Evolutionary conservation across 2,797 vertebrate species (phyloP), one percentile per base, ranked within the genome.

Genomic region (Molothrus ater): DNA sequence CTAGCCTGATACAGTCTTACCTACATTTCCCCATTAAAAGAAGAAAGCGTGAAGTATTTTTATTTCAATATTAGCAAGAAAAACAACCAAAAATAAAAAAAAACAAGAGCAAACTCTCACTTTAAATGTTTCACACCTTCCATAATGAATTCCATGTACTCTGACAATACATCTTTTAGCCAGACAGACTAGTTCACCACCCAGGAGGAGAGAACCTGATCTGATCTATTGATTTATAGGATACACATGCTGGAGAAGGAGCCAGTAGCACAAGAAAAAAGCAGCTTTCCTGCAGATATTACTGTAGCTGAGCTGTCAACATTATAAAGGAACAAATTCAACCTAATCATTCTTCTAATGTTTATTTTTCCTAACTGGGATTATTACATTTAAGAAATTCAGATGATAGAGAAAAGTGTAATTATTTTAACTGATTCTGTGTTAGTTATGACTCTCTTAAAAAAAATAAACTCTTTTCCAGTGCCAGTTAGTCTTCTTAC

Each of bases 381-480:
- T 51, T 65, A 50, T 75, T 87, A 74, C 29, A 83, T 51, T 69
- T 85, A 87, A 63, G 50, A 85, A 94, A 61, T 69, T 48, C 26
- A 76, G 18, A 50, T 63, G 40, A 80, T 2, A 69, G 42, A 87
- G 57, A 36, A 69, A 92, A 61, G 19, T 69, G 57, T 22, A 93
- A 92, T 92, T 93, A 88, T 93, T 95, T 71, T 42, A 94, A 96
- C 38, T 2, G 14, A 56, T 86, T 91, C 73, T 34, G 51, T 69
- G 74, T 74, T 84, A 76, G 71, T 80, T 74, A 85, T 29, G 65
- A 63, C 54, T 61, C 43, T 65, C 31, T 89, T 54, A 7, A 92
- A 94, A 95, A 81, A 53, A 28, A 12, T 1, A 43, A 91, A 75
- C 64, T 88, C 60, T 57, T 85, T 56, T 80, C 82, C 57, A 87